Percentiles rank a stretch among this genome's conserved stretches.
Evolutionary conservation across 2,797 vertebrate species (phyloP).

Genomic region (Parotocinclus haroldoi): DNA sequence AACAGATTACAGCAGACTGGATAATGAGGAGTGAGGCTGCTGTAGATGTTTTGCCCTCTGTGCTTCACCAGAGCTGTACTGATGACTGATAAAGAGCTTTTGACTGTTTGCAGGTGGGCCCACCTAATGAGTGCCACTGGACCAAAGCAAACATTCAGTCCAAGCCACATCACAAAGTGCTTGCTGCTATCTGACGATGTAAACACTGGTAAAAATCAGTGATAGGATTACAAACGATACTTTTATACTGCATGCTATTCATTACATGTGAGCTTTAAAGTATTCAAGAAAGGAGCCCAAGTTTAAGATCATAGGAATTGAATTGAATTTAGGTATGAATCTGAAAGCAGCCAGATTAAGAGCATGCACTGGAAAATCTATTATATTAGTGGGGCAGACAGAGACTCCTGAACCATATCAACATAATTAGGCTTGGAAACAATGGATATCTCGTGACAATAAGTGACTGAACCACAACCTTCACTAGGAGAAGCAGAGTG

Average conservation of each 20-base stretch:
- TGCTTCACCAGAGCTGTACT: conserved; percentile 65
- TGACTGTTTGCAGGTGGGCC: conserved; percentile 72
- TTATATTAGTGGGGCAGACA: no score
- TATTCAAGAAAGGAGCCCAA: background rate
- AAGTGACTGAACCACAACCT: no score
- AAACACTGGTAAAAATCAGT: conserved; percentile 7
- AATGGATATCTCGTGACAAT: no score
- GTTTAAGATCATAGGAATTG: no score
- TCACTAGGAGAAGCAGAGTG: no score
- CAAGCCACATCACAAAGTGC: conserved; percentile 52
- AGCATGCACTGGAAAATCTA: no score
- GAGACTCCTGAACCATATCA: no score
- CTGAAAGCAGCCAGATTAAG: no score
- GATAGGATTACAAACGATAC: conserved; percentile 21
- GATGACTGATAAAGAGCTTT: conserved; percentile 73
- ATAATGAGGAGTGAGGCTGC: conserved; percentile 39
- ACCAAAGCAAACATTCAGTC: conserved; percentile 42
- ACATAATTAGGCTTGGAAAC: no score
- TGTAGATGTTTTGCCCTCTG: conserved; percentile 54
- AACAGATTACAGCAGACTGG: conserved; percentile 58
- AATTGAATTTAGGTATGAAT: no score
- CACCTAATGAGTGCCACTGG: conserved; percentile 64
- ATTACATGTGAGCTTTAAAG: background rate
- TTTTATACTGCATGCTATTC: background rate
- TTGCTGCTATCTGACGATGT: conserved; percentile 5